Percentiles rank a stretch among this genome's conserved stretches.
Conservation (phyloP, 2,113 vertebrate genomes). For the Sialia sialis region DNA sequence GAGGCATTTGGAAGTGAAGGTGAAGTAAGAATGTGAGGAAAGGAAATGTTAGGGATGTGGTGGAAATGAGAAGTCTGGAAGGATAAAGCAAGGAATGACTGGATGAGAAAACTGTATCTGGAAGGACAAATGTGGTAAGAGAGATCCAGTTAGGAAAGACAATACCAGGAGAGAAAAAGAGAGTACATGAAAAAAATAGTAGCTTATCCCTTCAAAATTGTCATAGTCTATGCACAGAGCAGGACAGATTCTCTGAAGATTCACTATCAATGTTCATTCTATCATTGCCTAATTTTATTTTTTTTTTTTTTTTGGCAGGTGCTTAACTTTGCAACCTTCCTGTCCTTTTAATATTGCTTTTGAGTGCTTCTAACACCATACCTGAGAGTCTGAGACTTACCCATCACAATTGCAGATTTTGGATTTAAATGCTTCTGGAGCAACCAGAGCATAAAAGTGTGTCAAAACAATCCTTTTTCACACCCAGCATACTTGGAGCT, state of each 20-base stretch:
- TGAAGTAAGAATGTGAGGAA: not conserved
- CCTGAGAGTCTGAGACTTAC: not conserved
- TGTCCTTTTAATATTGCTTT: not conserved
- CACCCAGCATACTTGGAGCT: not conserved
- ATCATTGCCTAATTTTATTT: not conserved
- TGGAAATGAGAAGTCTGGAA: not conserved
- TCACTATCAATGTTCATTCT: not conserved
- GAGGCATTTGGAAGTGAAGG: not conserved
- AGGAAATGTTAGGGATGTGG: not conserved
- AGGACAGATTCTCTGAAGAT: too few species aligned
- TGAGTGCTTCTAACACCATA: not conserved
- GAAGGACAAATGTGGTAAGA: not conserved
- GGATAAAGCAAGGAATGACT: not conserved
- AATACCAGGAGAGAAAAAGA: not conserved
- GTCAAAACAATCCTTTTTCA: constrained; percentile 26
- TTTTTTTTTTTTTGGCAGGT: not conserved
- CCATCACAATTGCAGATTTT: not conserved
- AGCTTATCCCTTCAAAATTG: not conserved
- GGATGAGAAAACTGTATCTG: not conserved
- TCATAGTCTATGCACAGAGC: not conserved
- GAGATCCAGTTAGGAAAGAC: not conserved
- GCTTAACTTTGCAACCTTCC: not conserved
- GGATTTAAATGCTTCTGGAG: not conserved
- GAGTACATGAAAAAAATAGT: not conserved
- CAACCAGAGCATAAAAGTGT: not conserved